phyloP scores from a whole-genome alignment of 2,888 invertebrate species.

The Ectemnius cavifrons region DNA sequence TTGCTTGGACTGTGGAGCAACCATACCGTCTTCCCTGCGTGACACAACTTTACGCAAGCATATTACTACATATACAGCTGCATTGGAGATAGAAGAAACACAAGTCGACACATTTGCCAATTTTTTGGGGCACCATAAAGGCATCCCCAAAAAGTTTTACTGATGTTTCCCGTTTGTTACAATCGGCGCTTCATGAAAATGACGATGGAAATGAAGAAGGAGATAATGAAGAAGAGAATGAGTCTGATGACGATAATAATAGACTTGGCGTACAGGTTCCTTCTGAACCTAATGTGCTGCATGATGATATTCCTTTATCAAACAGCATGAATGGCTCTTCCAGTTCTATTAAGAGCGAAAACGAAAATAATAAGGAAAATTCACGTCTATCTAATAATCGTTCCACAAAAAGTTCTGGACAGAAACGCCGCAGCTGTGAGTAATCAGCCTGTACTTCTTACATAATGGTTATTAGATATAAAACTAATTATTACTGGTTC shows the following conservation, averaged over 20 bases:
- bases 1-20: constrained; percentile 57
- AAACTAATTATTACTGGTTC: no score
- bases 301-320: no score
- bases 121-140: constrained; percentile 61
- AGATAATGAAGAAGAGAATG: constrained; percentile 9
- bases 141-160: constrained; percentile 59
- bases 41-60: constrained; percentile 58
- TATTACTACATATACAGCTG: constrained; percentile 57
- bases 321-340: no score
- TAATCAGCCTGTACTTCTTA: constrained; percentile 1
- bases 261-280: no score
- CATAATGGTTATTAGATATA: neutral
- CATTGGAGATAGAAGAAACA: constrained; percentile 52
- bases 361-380: no score
- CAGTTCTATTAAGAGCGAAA: no score
- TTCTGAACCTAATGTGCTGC: no score
- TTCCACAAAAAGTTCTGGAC: no score
- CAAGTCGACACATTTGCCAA: constrained; percentile 56
- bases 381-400: no score
- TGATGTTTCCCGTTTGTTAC: constrained; percentile 52
- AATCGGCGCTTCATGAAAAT: constrained; percentile 33
- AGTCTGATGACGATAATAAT: no score
- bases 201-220: constrained; percentile 10
- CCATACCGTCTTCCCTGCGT: constrained; percentile 48
- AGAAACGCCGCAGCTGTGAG: constrained; percentile 12